Base-by-base conservation (phyloP, 2,797 vertebrate genomes). In the Artibeus lituratus region DNA sequence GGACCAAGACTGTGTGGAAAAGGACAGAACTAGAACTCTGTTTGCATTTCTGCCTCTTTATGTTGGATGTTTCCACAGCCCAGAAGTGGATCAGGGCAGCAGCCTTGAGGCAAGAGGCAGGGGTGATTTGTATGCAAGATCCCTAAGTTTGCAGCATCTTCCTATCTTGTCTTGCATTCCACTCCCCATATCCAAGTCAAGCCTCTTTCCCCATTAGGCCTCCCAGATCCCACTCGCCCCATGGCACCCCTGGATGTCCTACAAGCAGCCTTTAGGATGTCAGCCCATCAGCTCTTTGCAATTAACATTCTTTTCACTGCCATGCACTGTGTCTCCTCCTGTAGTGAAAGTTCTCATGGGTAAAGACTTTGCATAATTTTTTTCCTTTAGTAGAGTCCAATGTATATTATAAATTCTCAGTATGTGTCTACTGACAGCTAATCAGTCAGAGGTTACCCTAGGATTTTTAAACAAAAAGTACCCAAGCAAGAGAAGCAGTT, bases 391-490 rank as follows among this genome's bases (percentile, higher is more conserved):
- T 11, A 59, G 15, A 78, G 29, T 69, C 70, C n/a, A 57, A 7
- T 4, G 1, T 16, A 8, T 39, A 8, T 42, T 65, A 26, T 51
- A 89, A 42, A 77, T 80, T 47, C 67, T 92, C 44, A 72, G 81
- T 39, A 26, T n/a, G 22, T 39, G 5, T 89, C 11, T 51, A 69
- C 15, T 42, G 88, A 90, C 18, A 88, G 32, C 18, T 22, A 81
- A 53, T 62, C 3, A 0, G 49, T 49, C 39, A 91, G 42, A 93
- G 12, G 53, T 51, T 49, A 10, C 15, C 15, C 19, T 82, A 51
- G 19, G 10, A n/a, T 84, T 69, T 94, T 83, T 72, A 81, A 88
- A 49, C 73, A 73, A 69, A 92, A 82, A 35, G 12, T 18, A 39
- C 18, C 44, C 42, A 81, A 69, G 35, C 16, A 91, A 78, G 11